A percentile compares a stretch with the other conserved stretches of the same genome.
Evolutionary conservation across 1,140 invertebrate species (phyloP).

Genomic region (Augochlora pura): DNA sequence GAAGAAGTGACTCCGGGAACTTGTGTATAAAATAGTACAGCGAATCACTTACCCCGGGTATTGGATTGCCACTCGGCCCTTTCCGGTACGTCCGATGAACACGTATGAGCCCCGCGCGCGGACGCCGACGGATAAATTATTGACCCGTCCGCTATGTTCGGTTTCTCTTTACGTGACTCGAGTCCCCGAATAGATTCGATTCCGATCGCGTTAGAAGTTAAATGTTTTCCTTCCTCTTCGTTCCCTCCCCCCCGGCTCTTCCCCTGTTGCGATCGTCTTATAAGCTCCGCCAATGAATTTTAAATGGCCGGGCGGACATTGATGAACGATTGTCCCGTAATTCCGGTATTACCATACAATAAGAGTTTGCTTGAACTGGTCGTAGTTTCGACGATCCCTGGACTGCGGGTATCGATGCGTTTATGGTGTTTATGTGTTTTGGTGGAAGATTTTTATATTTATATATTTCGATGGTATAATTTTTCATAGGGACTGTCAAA

Average conservation of each 20-base stretch:
- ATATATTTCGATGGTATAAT: too few species aligned
- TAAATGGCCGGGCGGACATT: background rate
- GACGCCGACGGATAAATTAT: conserved; percentile 30
- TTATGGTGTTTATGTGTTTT: too few species aligned
- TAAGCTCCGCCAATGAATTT: background rate
- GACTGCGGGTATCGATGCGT: too few species aligned
- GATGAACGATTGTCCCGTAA: too few species aligned
- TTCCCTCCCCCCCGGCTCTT: too few species aligned
- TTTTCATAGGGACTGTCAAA: too few species aligned
- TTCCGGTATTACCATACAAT: too few species aligned
- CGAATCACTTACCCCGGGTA: conserved; percentile 53
- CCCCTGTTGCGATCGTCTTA: background rate
- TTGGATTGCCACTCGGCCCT: conserved; percentile 38
- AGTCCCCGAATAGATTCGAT: background rate
- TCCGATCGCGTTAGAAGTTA: background rate
- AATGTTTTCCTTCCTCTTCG: background rate
- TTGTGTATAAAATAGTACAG: conserved; percentile 51
- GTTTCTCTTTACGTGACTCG: background rate
- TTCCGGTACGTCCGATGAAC: conserved; percentile 12
- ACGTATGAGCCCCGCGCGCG: background rate
- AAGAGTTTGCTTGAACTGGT: too few species aligned
- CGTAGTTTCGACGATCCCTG: too few species aligned
- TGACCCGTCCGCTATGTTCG: background rate
- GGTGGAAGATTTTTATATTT: too few species aligned
- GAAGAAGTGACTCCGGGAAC: conserved; percentile 30